Evolutionary conservation across 2,888 invertebrate genomes (phyloP), one percentile per base, ranked within the genome.

Genomic region (Drosophila mercatorum): DNA sequence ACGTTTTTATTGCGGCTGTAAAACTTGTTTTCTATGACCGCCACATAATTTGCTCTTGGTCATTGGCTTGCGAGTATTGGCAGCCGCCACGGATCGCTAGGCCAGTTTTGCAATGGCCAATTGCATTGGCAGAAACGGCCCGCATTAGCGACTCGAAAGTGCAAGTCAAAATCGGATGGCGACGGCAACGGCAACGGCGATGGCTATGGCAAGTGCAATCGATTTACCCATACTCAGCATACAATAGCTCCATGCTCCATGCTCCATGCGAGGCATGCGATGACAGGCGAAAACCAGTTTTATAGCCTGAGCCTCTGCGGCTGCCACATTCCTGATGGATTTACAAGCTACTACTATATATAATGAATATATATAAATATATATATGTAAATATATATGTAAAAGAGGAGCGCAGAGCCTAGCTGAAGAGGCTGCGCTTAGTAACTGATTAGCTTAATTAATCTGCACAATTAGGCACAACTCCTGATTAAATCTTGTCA

Each of bases 31-130:
- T 77, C 71, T 67, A 78, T 78, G 87, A 70, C 67, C 68, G 75
- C 78, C 66, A 78, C 81, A 73, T 72, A 70, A 89, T 72, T 79
- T 87, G 84, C 81, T 89, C 84, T 89, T 84, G 84, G 84, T 89
- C 88, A 89, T 89, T 84, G 84, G 79, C 84, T 84, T 86, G 62
- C 66, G 56, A 53, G 17, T 12, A 47, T 49, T 68, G 72, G 28
- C 59, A 61, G 62, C 22, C 52, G 52, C 52, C 55, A 44, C 14
- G 51, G 40, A 44, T 68, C 65, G 68, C 66, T 72, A 59, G 51
- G 61, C 66, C 51, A 40, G 38, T 70, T 60, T 66, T 66, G 75
- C 62, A 55, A 51, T 59, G 56, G 65, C 76, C 62, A 55, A 51
- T 56, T 59, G 65, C 76, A 58, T 61, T 56, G 63, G 70, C 75